These are phyloP conservation scores for Agrochola lota DNA, from an alignment of 2,888 invertebrate genomes.

Conservation along the genomic window DNA sequence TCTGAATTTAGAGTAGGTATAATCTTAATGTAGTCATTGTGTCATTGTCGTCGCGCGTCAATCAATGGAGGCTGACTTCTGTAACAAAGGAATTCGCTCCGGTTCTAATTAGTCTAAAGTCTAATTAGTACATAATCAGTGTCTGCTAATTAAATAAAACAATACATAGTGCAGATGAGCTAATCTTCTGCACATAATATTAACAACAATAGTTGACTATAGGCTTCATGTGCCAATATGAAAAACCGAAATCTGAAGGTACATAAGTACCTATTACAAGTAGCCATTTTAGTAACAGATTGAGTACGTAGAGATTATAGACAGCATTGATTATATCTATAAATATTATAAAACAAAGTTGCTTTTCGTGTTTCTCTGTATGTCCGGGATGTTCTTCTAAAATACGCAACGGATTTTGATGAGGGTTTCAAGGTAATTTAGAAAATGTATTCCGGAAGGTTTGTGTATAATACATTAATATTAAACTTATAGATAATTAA, in stretches of 20 bases:
- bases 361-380: no score
- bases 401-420: no score
- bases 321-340: no score
- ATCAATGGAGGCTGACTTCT: background rate
- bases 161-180: background rate
- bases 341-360: no score
- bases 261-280: background rate
- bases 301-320: background rate
- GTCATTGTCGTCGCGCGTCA: background rate
- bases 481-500: no score
- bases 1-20: background rate
- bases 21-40: background rate
- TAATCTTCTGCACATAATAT: background rate
- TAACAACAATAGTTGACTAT: background rate
- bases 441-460: no score
- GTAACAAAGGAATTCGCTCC: background rate
- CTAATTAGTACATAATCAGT: background rate
- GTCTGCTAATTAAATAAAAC: background rate
- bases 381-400: no score
- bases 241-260: background rate
- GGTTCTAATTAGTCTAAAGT: background rate
- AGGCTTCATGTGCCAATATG: background rate
- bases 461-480: no score
- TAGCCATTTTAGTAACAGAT: background rate
- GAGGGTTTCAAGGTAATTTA: no score